Conservation (phyloP, 2,113 vertebrate species). For the Pseudorasbora parva region DNA sequence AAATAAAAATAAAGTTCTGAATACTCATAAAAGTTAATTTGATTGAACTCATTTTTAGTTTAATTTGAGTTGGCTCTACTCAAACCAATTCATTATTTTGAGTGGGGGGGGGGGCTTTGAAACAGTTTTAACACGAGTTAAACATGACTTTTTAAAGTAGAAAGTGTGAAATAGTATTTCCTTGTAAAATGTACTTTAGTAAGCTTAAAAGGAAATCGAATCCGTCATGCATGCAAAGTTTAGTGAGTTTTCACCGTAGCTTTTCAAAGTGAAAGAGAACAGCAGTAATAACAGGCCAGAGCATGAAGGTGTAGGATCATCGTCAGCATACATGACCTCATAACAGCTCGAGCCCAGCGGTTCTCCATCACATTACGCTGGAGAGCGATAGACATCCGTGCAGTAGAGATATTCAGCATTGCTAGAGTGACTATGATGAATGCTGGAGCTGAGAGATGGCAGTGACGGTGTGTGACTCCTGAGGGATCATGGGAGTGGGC, state of each 20-base stretch:
- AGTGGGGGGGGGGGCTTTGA: too few species aligned
- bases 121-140: too few species aligned
- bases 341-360: constrained; percentile 6
- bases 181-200: too few species aligned
- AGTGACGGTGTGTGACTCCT: constrained; percentile 21
- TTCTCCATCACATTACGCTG: constrained; percentile 2
- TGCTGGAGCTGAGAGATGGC: constrained; percentile 18
- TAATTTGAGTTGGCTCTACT: too few species aligned
- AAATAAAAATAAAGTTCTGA: too few species aligned
- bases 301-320: neutral
- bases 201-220: too few species aligned
- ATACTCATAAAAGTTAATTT: too few species aligned
- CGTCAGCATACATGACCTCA: constrained; percentile 11
- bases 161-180: too few species aligned
- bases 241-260: neutral
- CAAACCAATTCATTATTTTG: too few species aligned
- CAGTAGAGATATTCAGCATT: constrained; percentile 21
- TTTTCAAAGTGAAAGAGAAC: neutral
- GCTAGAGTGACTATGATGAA: constrained; percentile 38
- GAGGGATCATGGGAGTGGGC: constrained; percentile 24
- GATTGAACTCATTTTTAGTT: too few species aligned
- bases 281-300: neutral
- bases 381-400: constrained; percentile 20
- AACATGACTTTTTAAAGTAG: too few species aligned
- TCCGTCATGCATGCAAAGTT: neutral